phyloP scores from a whole-genome alignment of 2,113 vertebrate species.

The Corythoichthys haematopterus region DNA sequence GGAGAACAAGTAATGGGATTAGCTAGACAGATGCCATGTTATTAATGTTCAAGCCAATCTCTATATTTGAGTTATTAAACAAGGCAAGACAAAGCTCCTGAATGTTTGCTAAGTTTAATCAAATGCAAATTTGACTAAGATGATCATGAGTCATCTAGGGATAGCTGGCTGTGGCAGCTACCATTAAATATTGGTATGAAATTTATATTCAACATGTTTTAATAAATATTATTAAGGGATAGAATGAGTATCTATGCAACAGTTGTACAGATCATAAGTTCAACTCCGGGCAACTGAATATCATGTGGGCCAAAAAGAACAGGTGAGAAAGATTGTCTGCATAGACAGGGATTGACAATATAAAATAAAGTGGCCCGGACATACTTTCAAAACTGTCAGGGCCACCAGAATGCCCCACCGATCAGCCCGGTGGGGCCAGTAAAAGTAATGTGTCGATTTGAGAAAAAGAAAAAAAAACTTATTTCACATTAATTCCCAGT shows the following conservation, averaged over 20 bases:
- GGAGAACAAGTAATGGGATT: slow-evolving; percentile 11
- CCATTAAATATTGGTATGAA: not conserved
- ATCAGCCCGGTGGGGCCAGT: no score
- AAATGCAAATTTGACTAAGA: not conserved
- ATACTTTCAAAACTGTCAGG: no score
- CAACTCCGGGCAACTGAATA: no score
- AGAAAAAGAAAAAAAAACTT: no score
- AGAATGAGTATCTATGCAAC: not conserved
- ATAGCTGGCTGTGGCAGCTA: not conserved
- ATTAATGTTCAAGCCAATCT: slow-evolving; percentile 24
- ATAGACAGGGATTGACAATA: not conserved
- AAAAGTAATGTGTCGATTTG: no score
- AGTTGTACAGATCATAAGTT: no score
- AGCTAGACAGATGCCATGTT: slow-evolving; percentile 29
- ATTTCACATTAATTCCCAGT: no score
- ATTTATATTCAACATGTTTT: not conserved
- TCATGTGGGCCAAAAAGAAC: not conserved
- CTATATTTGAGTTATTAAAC: slow-evolving; percentile 20
- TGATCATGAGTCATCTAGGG: not conserved
- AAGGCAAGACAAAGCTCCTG: not conserved
- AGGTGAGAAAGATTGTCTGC: slow-evolving; percentile 3
- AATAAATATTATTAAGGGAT: not conserved
- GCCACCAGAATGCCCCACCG: no score
- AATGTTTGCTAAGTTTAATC: slow-evolving; percentile 15
- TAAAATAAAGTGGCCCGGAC: no score